These are phyloP conservation scores for Cantharis rustica DNA, from an alignment of 2,888 invertebrate species.

Conservation along the genomic window DNA sequence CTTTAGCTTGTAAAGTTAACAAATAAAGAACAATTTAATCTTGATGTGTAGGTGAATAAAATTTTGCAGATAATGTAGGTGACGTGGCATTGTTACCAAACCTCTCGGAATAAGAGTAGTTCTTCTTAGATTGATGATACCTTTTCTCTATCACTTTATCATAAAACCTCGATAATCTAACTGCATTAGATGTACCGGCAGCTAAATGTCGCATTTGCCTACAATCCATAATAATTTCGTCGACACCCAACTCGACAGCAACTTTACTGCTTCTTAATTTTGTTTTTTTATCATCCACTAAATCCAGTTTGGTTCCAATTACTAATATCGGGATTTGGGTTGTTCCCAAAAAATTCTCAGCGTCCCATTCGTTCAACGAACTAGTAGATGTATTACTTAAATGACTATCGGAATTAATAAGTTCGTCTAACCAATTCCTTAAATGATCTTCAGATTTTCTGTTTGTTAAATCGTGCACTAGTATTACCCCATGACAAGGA, in stretches of 20 bases:
- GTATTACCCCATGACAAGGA: slow-evolving; percentile 90
- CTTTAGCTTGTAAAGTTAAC: neutral
- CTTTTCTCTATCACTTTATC: slow-evolving; percentile 77
- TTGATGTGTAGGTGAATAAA: slow-evolving; percentile 49
- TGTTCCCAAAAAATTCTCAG: slow-evolving; percentile 83
- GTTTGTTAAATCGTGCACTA: slow-evolving; percentile 97
- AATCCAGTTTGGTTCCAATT: slow-evolving; percentile 91
- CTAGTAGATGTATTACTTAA: slow-evolving; percentile 35
- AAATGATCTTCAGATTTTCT: slow-evolving; percentile 94
- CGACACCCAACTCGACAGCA: slow-evolving; percentile 90
- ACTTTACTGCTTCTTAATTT: slow-evolving; percentile 67
- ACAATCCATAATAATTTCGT: slow-evolving; percentile 87
- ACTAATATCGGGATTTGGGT: slow-evolving; percentile 92
- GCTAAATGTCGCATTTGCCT: slow-evolving; percentile 78
- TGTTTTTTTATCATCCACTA: slow-evolving; percentile 76
- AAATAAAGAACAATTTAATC: slow-evolving; percentile 33
- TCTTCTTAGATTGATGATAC: slow-evolving; percentile 50
- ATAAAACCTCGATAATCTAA: slow-evolving; percentile 92
- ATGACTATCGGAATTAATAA: slow-evolving; percentile 74
- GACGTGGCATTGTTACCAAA: slow-evolving; percentile 47
- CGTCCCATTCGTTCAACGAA: slow-evolving; percentile 74
- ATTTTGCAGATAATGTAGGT: slow-evolving; percentile 50
- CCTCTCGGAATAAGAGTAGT: slow-evolving; percentile 48
- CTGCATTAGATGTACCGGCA: slow-evolving; percentile 93
- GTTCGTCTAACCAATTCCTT: slow-evolving; percentile 91